Base-by-base conservation (phyloP, 2,113 vertebrate genomes). In the Atlantisia rogersi region DNA sequence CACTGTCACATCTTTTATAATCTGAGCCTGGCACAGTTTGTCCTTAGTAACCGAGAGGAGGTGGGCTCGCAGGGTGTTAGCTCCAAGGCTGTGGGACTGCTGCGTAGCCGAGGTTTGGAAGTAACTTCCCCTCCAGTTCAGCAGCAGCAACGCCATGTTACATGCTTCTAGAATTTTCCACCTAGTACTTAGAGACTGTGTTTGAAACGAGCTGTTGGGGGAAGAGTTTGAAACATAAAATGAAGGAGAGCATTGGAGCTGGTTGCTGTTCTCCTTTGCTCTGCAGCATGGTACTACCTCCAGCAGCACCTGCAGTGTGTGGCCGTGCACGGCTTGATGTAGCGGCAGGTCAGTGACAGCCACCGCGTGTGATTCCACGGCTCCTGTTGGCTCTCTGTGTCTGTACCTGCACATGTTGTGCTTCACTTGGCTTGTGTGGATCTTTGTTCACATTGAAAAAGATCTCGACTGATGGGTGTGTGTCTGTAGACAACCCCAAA, bases 291-390 rank as follows among this genome's bases (percentile, higher is more conserved):
- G 17, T 13, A 2, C 39, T 3, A 0, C 46, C 58, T 50, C 7
- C 78, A 52, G 48, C 21, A 48, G 52, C 70, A 22, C 31, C 68
- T 26, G 73, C 50, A 11, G 20, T 37, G 9, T 2, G 1, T 3
- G 18, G 0, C 60, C 13, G 18, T 19, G 44, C 44, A 19, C 44
- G 8, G 1, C 1, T 31, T 4, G 2, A 1, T 12, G 0, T 0
- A 67, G 77, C 5, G 3, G 4, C 46, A 24, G 0, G 42, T 48
- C 56, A 39, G 31, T 6, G 59, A 6, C 1, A 74, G 65, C 44
- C 63, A 3, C 25, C 59, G 3, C 3, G 6, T 39, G 60, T 14
- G 35, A 42, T n/a, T 56, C 1, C 64, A 2, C 59, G 15, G n/a
- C 20, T 48, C 10, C 11, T 29, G 28, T 37, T 32, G 31, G 64